Percentiles rank a stretch among this genome's conserved stretches.
Evolutionary conservation across 2,888 invertebrate species (phyloP).

Genomic region (Limenitis camilla): DNA sequence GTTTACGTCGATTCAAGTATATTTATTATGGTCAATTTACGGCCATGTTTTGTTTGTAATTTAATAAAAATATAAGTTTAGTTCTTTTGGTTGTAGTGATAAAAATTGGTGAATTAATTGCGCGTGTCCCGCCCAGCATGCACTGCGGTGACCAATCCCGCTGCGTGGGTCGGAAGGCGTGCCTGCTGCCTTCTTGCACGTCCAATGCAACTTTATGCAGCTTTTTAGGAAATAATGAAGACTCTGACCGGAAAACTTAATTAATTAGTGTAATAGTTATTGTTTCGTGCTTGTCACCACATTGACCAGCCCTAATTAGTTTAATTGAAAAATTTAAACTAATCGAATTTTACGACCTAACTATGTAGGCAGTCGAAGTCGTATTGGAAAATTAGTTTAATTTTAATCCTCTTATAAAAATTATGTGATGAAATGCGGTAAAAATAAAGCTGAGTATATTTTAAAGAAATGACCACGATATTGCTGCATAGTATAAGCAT

Average conservation of each 20-base stretch:
- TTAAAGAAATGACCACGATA: too few species aligned
- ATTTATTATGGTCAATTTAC: slow-evolving; percentile 2
- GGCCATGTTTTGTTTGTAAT: background rate
- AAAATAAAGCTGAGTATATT: too few species aligned
- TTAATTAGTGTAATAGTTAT: slow-evolving; percentile 58
- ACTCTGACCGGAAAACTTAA: slow-evolving; percentile 43
- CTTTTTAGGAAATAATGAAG: slow-evolving; percentile 47
- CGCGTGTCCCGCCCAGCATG: slow-evolving; percentile 38
- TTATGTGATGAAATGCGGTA: too few species aligned
- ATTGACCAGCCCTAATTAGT: slow-evolving; percentile 26
- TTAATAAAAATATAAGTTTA: slow-evolving; percentile 4
- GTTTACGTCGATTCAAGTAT: background rate
- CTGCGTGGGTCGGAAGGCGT: slow-evolving; percentile 35
- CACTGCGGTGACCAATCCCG: slow-evolving; percentile 40
- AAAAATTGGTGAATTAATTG: slow-evolving; percentile 33
- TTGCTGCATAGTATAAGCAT: too few species aligned
- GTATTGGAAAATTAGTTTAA: too few species aligned
- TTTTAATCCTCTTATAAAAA: too few species aligned
- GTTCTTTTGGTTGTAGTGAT: slow-evolving; percentile 3
- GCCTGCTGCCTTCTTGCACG: slow-evolving; percentile 28
- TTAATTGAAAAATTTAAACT: too few species aligned
- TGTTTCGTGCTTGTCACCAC: slow-evolving; percentile 22
- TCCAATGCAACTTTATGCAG: slow-evolving; percentile 31
- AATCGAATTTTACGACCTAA: too few species aligned
- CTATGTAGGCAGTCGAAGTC: too few species aligned